A percentile compares a stretch with the other conserved stretches of the same genome.
Evolutionary conservation across 2,797 vertebrate genomes (phyloP).

Genomic region (Phoeniculus purpureus): DNA sequence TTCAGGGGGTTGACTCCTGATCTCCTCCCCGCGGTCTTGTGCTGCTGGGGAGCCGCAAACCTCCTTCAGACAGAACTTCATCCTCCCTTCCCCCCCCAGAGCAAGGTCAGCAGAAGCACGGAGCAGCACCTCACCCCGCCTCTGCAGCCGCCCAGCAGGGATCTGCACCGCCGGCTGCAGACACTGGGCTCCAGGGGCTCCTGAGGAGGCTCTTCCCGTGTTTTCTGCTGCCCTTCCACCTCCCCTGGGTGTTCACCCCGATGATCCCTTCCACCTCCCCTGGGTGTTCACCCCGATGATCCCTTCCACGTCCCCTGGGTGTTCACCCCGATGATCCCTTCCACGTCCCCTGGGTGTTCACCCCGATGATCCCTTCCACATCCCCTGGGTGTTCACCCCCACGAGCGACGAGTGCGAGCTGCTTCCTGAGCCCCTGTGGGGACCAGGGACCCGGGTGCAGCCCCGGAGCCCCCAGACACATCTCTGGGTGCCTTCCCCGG

Average conservation of each 20-base stretch:
- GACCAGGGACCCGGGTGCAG: background rate
- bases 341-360: no score
- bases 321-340: no score
- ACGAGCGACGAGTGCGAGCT: background rate
- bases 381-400: no score
- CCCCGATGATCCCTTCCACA: background rate
- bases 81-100: background rate
- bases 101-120: background rate
- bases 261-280: background rate
- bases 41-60: background rate
- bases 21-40: background rate
- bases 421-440: background rate
- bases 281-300: background rate
- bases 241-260: no score
- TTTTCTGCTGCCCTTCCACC: background rate
- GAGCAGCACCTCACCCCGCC: background rate
- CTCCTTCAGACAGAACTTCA: background rate
- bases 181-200: fast-evolving
- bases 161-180: fast-evolving
- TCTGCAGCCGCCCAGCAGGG: background rate
- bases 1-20: background rate
- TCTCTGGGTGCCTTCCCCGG: background rate
- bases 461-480: fast-evolving
- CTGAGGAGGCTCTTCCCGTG: background rate
- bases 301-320: background rate